These are phyloP conservation scores for Tenthredo mesomela DNA, from an alignment of 2,888 invertebrate species.

Conservation along the genomic window DNA sequence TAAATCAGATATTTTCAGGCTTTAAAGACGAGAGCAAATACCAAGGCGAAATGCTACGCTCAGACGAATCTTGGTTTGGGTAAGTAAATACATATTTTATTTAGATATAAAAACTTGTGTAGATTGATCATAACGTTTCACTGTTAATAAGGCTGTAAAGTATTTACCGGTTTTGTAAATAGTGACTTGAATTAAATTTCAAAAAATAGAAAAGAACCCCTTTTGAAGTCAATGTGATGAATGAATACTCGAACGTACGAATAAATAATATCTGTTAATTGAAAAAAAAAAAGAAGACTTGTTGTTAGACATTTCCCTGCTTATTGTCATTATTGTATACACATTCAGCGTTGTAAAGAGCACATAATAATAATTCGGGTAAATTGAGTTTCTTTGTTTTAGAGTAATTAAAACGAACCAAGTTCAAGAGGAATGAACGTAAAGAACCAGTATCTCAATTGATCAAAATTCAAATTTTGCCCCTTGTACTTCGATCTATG, in stretches of 20 bases:
- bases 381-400: background rate
- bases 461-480: background rate
- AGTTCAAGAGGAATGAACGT: background rate
- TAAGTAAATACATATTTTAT: slow-evolving; percentile 28
- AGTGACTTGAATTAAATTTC: background rate
- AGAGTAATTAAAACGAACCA: background rate
- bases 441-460: background rate
- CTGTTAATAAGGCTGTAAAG: background rate
- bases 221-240: background rate
- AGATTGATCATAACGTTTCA: background rate
- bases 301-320: background rate
- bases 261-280: background rate
- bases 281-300: background rate
- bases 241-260: background rate
- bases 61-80: slow-evolving; percentile 40
- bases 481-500: background rate
- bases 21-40: slow-evolving; percentile 46
- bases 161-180: background rate
- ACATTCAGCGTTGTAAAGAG: background rate
- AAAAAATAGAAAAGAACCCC: background rate
- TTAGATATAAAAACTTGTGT: slow-evolving; percentile 1
- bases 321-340: background rate
- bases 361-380: background rate
- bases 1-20: slow-evolving; percentile 51
- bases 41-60: slow-evolving; percentile 49